Evolutionary conservation across 2,113 vertebrate genomes (phyloP).

Genomic region (Alosa alosa): DNA sequence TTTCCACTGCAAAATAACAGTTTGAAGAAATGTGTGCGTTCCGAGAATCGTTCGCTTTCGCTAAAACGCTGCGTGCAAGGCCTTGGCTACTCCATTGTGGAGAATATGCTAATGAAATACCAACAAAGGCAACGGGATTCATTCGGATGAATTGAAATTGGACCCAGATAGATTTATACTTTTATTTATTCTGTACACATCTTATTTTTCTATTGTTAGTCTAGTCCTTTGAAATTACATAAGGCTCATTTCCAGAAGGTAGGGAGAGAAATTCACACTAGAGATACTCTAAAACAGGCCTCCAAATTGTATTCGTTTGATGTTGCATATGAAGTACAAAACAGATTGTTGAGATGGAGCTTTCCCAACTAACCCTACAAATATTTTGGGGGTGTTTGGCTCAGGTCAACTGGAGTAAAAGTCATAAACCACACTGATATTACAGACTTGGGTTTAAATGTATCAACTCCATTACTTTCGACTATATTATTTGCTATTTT

Average conservation of each 20-base stretch:
- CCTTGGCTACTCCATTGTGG: slow-evolving; percentile 66
- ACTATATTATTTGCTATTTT: background rate
- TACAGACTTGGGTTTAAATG: background rate
- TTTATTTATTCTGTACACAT: background rate
- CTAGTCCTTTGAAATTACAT: background rate
- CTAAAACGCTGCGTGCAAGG: slow-evolving; percentile 23
- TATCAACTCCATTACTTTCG: background rate
- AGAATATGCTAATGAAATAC: slow-evolving; percentile 82
- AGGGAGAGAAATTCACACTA: background rate
- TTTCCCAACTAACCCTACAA: background rate
- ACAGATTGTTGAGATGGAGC: background rate
- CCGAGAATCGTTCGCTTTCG: background rate
- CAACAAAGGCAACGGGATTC: slow-evolving; percentile 71
- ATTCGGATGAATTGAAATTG: background rate
- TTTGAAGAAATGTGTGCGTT: background rate
- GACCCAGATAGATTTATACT: background rate
- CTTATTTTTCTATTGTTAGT: background rate
- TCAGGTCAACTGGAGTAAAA: background rate
- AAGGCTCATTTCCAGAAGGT: background rate
- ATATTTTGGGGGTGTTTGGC: background rate
- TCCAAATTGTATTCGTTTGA: background rate
- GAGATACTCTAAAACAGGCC: background rate
- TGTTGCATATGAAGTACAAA: background rate
- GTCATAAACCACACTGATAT: background rate
- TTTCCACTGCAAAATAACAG: background rate